phyloP scores from a whole-genome alignment of 2,888 invertebrate genomes.

The Drosophila greeni region DNA sequence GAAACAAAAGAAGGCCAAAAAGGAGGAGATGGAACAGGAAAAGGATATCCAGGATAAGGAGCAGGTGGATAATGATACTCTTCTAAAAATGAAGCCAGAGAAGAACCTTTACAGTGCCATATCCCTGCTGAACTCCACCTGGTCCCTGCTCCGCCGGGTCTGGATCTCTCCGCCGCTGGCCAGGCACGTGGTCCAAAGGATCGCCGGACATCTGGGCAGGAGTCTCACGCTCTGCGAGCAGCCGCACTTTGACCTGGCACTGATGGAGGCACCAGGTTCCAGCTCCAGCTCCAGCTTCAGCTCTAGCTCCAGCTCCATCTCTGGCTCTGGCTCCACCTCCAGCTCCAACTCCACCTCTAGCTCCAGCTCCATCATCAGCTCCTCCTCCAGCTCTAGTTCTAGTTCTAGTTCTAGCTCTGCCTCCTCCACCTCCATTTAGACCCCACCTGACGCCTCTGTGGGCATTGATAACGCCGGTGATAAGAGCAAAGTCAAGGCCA shows the following conservation, averaged over 20 bases:
- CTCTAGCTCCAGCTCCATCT: not conserved
- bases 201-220: conserved; percentile 63
- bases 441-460: conserved; percentile 25
- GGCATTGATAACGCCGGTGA: conserved; percentile 13
- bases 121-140: conserved; percentile 6
- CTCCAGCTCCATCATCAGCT: not conserved
- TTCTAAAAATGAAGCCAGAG: not conserved
- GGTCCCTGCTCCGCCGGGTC: conserved; percentile 77
- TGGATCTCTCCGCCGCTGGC: conserved; percentile 80
- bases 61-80: not conserved
- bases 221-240: conserved; percentile 30
- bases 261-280: conserved; percentile 16
- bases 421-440: conserved; percentile 2
- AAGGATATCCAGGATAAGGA: not conserved
- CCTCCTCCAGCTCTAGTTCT: not conserved
- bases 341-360: not conserved
- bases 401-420: no score
- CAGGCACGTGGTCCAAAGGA: conserved; percentile 79
- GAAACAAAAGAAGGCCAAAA: not conserved
- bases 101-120: not conserved
- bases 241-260: conserved; percentile 39
- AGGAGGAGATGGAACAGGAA: not conserved
- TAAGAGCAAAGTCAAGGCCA: conserved; percentile 27
- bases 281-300: not conserved
- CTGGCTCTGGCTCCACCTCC: no score